Evolutionary conservation across 2,888 invertebrate genomes (phyloP).

Genomic region (Tubulanus polymorphus): DNA sequence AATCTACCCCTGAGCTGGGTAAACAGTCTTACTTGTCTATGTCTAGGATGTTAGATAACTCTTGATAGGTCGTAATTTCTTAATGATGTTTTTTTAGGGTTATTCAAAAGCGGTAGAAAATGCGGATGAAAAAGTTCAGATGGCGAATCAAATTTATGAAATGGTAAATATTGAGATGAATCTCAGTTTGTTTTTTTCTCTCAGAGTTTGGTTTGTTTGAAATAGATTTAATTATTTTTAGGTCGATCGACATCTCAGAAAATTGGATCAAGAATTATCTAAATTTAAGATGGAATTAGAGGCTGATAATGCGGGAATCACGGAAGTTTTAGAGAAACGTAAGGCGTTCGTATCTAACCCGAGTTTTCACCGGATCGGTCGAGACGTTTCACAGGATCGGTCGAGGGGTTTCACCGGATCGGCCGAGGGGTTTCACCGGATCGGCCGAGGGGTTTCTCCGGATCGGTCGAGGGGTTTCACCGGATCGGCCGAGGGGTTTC

Average conservation of each 20-base stretch:
- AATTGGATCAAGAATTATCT: conserved; percentile 83
- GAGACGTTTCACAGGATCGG: too few species aligned
- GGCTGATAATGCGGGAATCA: conserved; percentile 97
- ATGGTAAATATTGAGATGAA: conserved; percentile 58
- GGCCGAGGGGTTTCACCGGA: too few species aligned
- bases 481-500: too few species aligned
- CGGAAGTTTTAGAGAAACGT: conserved; percentile 86
- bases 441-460: too few species aligned
- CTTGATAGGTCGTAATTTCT: too few species aligned
- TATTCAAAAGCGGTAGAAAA: conserved; percentile 89
- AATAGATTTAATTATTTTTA: conserved; percentile 20
- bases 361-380: too few species aligned
- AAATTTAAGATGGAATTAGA: conserved; percentile 99
- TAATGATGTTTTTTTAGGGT: conserved; percentile 56
- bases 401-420: too few species aligned
- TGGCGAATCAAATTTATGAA: conserved; percentile 92
- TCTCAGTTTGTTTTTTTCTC: not conserved
- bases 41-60: too few species aligned
- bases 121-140: conserved; percentile 92
- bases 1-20: too few species aligned
- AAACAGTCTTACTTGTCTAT: too few species aligned
- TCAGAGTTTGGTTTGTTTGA: conserved; percentile 3
- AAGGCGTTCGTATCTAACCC: too few species aligned
- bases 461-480: too few species aligned
- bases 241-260: conserved; percentile 82